phyloP scores from a whole-genome alignment of 2,888 invertebrate species.

The Mesochorus sp. region DNA sequence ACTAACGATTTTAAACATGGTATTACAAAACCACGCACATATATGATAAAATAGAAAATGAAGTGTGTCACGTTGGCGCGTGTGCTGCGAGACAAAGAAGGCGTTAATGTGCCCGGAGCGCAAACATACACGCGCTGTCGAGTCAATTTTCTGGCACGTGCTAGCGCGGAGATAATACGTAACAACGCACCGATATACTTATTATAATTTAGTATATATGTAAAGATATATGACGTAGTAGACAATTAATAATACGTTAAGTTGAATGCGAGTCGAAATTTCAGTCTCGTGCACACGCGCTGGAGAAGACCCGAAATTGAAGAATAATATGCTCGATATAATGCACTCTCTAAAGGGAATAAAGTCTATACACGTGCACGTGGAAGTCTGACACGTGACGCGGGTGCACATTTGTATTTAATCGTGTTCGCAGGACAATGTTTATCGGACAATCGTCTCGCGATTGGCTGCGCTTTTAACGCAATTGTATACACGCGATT shows the following conservation, averaged over 20 bases:
- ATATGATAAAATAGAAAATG: conserved; percentile 12
- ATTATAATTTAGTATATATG: too few relatives aligned
- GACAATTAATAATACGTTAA: not conserved
- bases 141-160: conserved; percentile 63
- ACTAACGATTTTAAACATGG: not conserved
- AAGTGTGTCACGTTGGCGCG: conserved; percentile 50
- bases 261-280: not conserved
- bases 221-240: not conserved
- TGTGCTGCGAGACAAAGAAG: conserved; percentile 14
- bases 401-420: too few relatives aligned
- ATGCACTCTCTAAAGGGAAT: too few relatives aligned
- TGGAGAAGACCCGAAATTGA: not conserved
- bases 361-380: too few relatives aligned
- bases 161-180: too few relatives aligned
- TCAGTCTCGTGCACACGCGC: not conserved
- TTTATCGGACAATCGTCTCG: too few relatives aligned
- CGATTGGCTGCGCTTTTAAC: too few relatives aligned
- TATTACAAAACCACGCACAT: not conserved
- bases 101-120: conserved; percentile 1
- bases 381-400: too few relatives aligned
- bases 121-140: conserved; percentile 35
- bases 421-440: too few relatives aligned
- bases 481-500: too few relatives aligned
- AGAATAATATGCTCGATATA: not conserved
- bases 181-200: too few relatives aligned